Evolutionary conservation across 2,888 invertebrate genomes (phyloP), one percentile per base, ranked within the genome.

Genomic region (Orchestes rusci): DNA sequence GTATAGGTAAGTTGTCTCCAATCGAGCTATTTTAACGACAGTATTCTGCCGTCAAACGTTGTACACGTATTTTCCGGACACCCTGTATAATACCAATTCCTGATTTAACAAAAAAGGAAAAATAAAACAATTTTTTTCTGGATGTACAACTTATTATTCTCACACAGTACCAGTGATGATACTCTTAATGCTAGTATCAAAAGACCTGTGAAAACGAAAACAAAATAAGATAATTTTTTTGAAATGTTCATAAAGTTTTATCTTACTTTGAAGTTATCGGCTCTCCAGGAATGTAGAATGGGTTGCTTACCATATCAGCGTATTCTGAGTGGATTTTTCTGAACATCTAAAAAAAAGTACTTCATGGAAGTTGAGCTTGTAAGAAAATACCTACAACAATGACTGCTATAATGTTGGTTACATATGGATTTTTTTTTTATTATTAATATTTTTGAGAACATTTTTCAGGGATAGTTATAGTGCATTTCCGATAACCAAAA

Each of bases 211-310:
- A 34, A 16, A 10, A 12, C 8, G 8, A 38, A 40, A 43, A 34
- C 16, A 34, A 3, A 46, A 37, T 18, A 20, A 12, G 31, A 39
- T 15, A 4, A 37, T 17, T 20, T 7, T 29, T 7, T 20, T 5
- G 5, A 23, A 23, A 23, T 7, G 7, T 23, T 23, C 7, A 10
- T 5, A 23, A 23, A 7, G 5, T 23, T 23, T 23, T 39, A 48
- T 66, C 79, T 79, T 75, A 94, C 93, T 77, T 80, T 3, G 95
- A 95, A 32, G 76, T 79, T 36, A 97, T 84, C 55, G 82, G 79
- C 60, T 93, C 89, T 18, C 94, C 94, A 19, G 95, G 93, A 60
- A 87, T 79, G 71, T 96, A 94, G 69, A 99, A 97, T 33, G 97
- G 96, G 72, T 96, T 95, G 62, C 92, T 94, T 45, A 97, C 84